These are phyloP conservation scores for Aurelia aurita complex sp. Pacific DNA, from an alignment of 30 jellyfish, hydroid and myxozoan genomes.

Conservation along the genomic window DNA sequence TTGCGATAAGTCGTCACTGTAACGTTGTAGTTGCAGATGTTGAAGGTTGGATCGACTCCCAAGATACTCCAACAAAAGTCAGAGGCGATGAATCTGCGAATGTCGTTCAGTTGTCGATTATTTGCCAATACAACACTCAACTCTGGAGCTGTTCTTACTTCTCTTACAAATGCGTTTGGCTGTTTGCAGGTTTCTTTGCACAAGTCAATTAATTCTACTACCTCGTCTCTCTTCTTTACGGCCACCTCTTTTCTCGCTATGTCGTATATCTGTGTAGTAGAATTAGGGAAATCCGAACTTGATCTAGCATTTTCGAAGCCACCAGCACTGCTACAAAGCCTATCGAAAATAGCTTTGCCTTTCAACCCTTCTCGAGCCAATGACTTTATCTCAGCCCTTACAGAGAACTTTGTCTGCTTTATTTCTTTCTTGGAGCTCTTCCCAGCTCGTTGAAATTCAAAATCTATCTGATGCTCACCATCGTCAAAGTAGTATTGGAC, in stretches of 20 bases:
- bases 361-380: conserved; percentile 28
- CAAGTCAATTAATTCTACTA: conserved; percentile 20
- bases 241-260: conserved; percentile 7
- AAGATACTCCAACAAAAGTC: conserved; percentile 6
- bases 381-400: conserved; percentile 14
- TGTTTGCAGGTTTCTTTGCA: conserved; percentile 7
- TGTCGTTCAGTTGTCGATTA: conserved; percentile 44
- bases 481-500: conserved; percentile 5
- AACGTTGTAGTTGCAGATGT: conserved; percentile 45
- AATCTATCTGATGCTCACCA: conserved; percentile 32
- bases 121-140: conserved; percentile 19
- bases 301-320: conserved; percentile 56
- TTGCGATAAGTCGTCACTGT: conserved; percentile 58
- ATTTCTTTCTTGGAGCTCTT: not conserved
- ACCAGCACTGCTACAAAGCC: conserved; percentile 10
- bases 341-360: conserved; percentile 24
- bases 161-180: conserved; percentile 48
- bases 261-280: conserved; percentile 32
- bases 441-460: not conserved
- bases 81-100: conserved; percentile 16
- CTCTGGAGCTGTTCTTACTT: conserved; percentile 68
- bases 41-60: conserved; percentile 67
- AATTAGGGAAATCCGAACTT: conserved; percentile 28
- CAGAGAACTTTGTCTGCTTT: not conserved
- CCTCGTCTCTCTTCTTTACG: conserved; percentile 21